These are phyloP conservation scores for Oreortyx pictus DNA, from an alignment of 2,797 vertebrate genomes.

Conservation along the genomic window DNA sequence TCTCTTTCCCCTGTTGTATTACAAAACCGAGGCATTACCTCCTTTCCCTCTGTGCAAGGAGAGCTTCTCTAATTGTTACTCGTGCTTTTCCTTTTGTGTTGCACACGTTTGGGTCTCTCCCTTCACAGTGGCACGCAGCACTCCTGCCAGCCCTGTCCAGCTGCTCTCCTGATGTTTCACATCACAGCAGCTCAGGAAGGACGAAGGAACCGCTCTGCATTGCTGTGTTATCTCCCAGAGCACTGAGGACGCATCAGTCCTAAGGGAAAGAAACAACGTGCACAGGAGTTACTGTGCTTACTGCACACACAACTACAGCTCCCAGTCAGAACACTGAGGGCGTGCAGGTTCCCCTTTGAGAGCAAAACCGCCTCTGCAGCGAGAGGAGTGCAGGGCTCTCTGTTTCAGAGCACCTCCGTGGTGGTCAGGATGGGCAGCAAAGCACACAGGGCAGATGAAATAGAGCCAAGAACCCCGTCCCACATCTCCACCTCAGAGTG, in stretches of 20 bases:
- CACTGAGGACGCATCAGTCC: background rate
- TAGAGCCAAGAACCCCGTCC: background rate
- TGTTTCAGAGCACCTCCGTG: background rate
- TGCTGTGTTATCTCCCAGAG: background rate
- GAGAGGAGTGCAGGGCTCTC: accelerated
- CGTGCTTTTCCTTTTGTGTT: background rate
- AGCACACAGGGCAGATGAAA: background rate
- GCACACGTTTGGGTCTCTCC: background rate
- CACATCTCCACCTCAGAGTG: background rate
- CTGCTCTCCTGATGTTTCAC: background rate
- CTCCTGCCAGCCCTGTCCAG: background rate
- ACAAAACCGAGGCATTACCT: background rate
- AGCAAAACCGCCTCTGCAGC: background rate
- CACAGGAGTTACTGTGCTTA: background rate
- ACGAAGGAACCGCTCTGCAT: background rate
- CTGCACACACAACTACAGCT: background rate
- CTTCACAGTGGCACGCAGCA: background rate
- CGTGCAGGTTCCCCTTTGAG: background rate
- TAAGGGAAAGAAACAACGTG: background rate
- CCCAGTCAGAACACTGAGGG: background rate
- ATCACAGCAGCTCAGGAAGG: background rate
- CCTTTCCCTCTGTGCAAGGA: background rate
- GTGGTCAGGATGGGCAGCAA: background rate
- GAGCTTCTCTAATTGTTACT: background rate
- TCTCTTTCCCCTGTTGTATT: background rate